Percentiles rank a stretch among this genome's conserved stretches.
Evolutionary conservation across 2,888 invertebrate species (phyloP).

Genomic region (Acanthococcus lagerstroemiae): DNA sequence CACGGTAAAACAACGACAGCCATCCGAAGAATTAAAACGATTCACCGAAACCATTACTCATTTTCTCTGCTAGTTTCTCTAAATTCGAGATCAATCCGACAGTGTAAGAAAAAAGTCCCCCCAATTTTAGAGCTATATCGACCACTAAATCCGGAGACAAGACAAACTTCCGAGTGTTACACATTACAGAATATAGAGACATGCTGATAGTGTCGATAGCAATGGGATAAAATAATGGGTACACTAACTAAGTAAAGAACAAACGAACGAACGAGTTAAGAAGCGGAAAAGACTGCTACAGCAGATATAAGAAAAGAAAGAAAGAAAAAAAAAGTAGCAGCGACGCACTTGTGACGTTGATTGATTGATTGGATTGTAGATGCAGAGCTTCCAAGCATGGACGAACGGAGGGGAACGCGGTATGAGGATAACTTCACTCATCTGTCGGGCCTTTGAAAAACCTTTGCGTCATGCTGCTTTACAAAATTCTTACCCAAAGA

Average conservation of each 20-base stretch:
- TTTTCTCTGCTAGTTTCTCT: no score
- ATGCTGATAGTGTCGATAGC: slow-evolving; percentile 29
- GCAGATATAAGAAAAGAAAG: slow-evolving; percentile 2
- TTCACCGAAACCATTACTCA: no score
- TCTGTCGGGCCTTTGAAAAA: slow-evolving; percentile 31
- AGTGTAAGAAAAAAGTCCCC: not conserved
- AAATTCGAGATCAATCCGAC: no score
- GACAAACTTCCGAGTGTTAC: slow-evolving; percentile 16
- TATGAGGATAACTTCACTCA: slow-evolving; percentile 29
- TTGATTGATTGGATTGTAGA: slow-evolving; percentile 32
- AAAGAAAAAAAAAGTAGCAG: slow-evolving; percentile 23
- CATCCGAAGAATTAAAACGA: no score
- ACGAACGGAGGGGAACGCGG: slow-evolving; percentile 13
- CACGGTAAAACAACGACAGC: no score
- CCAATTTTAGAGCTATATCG: not conserved
- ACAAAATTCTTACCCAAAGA: slow-evolving; percentile 28
- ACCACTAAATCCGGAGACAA: slow-evolving; percentile 4
- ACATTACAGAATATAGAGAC: slow-evolving; percentile 24
- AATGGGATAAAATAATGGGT: slow-evolving; percentile 28
- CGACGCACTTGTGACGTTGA: slow-evolving; percentile 30
- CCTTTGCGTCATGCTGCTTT: slow-evolving; percentile 30
- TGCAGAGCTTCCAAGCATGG: slow-evolving; percentile 24
- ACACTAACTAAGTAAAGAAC: slow-evolving; percentile 31
- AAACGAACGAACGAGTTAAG: slow-evolving; percentile 30
- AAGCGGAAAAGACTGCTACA: slow-evolving; percentile 29